Conservation (phyloP, 2,113 vertebrate genomes). For the Prionailurus viverrinus region DNA sequence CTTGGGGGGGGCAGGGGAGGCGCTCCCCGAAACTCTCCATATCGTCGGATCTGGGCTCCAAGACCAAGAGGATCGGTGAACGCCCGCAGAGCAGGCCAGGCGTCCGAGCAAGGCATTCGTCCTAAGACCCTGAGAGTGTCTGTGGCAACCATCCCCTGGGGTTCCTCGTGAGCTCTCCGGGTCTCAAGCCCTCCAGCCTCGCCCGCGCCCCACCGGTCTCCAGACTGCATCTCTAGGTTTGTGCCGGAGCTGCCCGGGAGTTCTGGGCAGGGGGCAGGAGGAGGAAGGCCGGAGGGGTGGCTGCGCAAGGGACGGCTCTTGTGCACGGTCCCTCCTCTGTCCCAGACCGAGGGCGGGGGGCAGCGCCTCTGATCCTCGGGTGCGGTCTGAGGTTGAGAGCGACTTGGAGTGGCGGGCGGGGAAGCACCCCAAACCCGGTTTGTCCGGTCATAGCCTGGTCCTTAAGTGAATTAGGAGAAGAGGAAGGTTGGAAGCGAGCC, state of each 20-base stretch:
- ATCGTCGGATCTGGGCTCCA: not conserved
- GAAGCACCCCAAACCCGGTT: not conserved
- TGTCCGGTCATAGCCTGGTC: not conserved
- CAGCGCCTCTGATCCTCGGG: not conserved
- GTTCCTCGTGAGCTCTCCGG: not conserved
- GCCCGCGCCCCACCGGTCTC: not conserved
- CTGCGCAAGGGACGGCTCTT: not conserved
- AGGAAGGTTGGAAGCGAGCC: not conserved
- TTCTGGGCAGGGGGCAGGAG: not conserved
- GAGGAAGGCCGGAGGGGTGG: not conserved
- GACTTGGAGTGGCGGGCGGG: not conserved
- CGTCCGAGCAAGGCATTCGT: not conserved
- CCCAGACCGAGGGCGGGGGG: no score
- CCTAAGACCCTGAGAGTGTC: not conserved
- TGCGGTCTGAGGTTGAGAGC: not conserved
- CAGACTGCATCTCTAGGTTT: not conserved
- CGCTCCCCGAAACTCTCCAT: not conserved
- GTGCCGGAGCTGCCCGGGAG: not conserved
- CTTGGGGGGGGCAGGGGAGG: not conserved
- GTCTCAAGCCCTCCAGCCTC: not conserved
- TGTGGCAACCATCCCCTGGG: not conserved
- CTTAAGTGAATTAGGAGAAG: not conserved
- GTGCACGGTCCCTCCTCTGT: not conserved
- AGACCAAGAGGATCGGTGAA: not conserved
- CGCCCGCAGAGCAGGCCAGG: not conserved